A percentile compares a stretch with the other conserved stretches of the same genome.
Conservation (phyloP, 1,140 invertebrate species). For the Caerostris darwini region DNA sequence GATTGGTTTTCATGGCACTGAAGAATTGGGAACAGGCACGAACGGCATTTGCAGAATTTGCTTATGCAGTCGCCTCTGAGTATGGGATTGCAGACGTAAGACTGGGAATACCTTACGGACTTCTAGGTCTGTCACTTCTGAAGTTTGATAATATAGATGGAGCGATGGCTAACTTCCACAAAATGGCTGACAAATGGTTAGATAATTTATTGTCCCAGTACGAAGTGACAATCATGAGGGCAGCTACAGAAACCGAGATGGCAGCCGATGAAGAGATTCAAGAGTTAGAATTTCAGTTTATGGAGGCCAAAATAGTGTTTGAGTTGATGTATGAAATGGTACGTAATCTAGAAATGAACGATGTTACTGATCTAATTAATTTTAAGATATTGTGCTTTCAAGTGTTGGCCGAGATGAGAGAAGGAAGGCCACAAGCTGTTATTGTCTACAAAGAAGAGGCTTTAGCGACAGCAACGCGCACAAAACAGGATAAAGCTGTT, state of each 20-base stretch:
- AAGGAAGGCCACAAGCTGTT: neutral
- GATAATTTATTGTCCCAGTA: conserved; percentile 41
- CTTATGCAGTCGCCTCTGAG: neutral
- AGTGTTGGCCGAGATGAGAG: conserved; percentile 7
- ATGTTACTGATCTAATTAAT: conserved; percentile 30
- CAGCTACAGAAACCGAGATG: conserved; percentile 28
- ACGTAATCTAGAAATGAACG: conserved; percentile 28
- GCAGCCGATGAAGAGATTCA: neutral
- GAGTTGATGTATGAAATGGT: conserved; percentile 48
- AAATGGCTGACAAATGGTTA: conserved; percentile 60
- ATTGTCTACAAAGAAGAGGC: conserved; percentile 57
- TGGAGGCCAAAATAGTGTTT: conserved; percentile 50
- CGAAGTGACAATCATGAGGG: conserved; percentile 15
- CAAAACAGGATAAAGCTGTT: conserved; percentile 34
- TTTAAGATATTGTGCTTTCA: conserved; percentile 69
- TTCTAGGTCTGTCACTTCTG: conserved; percentile 42
- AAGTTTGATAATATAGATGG: conserved; percentile 35
- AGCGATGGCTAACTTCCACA: conserved; percentile 57
- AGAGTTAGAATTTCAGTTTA: conserved; percentile 62
- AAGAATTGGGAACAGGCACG: neutral
- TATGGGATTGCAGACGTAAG: conserved; percentile 16
- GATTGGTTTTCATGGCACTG: conserved; percentile 17
- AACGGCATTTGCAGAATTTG: conserved; percentile 42
- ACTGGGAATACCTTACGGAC: conserved; percentile 33
- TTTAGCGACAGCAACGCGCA: conserved; percentile 50